Conservation (phyloP, 2,797 vertebrate genomes). For the Falco peregrinus region DNA sequence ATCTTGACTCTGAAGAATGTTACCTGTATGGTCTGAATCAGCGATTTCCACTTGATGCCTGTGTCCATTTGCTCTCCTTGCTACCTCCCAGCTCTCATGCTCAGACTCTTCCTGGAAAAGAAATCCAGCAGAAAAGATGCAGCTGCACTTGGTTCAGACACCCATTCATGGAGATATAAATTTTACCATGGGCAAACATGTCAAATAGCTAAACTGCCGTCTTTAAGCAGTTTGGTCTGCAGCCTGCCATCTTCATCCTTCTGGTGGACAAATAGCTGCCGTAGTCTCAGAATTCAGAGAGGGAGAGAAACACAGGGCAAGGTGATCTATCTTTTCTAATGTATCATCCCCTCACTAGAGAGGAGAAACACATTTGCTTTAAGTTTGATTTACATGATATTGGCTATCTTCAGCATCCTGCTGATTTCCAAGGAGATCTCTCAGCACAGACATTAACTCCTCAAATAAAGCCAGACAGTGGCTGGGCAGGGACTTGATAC, state of each 20-base stretch:
- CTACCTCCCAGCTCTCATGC: background rate
- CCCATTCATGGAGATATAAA: slow-evolving; percentile 37
- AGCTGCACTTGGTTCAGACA: slow-evolving; percentile 22
- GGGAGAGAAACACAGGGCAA: background rate
- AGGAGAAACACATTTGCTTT: background rate
- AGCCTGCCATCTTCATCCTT: background rate
- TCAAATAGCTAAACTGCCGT: background rate
- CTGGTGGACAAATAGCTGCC: slow-evolving; percentile 5
- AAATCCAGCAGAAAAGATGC: slow-evolving; percentile 17
- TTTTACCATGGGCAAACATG: slow-evolving; percentile 44
- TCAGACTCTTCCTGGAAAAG: background rate
- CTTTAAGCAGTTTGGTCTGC: background rate
- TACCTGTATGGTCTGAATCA: background rate
- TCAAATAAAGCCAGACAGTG: background rate
- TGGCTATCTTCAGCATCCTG: background rate
- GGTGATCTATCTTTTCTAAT: background rate
- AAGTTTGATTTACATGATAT: slow-evolving; percentile 15
- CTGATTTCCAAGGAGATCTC: background rate
- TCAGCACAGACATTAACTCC: background rate
- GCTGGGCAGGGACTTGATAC: background rate
- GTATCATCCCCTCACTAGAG: background rate
- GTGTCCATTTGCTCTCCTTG: background rate
- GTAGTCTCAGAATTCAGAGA: background rate
- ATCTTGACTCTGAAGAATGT: background rate
- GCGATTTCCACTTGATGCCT: background rate